Conservation (phyloP, 2,888 invertebrate genomes). For the Pecten maximus region DNA sequence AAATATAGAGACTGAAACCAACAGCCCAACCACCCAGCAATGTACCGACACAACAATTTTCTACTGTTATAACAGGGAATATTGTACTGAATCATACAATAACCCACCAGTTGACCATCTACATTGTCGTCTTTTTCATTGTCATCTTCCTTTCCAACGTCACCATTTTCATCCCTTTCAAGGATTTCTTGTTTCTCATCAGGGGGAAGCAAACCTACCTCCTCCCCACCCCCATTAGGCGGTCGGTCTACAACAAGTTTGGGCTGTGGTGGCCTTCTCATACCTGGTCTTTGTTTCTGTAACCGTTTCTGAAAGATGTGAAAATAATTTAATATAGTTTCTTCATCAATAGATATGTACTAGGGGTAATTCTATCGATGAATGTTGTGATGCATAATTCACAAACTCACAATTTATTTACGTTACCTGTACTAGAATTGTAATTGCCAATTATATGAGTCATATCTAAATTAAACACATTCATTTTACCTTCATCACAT, state of each 20-base stretch:
- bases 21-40: too few species aligned
- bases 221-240: neutral
- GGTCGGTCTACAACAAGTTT: neutral
- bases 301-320: neutral
- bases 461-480: too few species aligned
- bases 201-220: slow-evolving; percentile 36
- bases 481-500: too few species aligned
- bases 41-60: too few species aligned
- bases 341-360: neutral
- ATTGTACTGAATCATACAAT: neutral
- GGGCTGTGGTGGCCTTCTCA: neutral
- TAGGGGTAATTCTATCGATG: too few species aligned
- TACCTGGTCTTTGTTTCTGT: neutral
- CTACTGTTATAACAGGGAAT: too few species aligned
- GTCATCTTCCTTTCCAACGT: slow-evolving; percentile 50
- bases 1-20: too few species aligned
- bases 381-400: too few species aligned
- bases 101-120: slow-evolving; percentile 52
- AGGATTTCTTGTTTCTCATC: slow-evolving; percentile 46
- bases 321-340: neutral
- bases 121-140: slow-evolving; percentile 53
- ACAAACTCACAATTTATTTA: too few species aligned
- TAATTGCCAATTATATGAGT: too few species aligned
- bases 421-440: too few species aligned
- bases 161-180: slow-evolving; percentile 48